Evolutionary conservation across 1,140 invertebrate genomes (phyloP), one percentile per base, ranked within the genome.

Genomic region (Nephila pilipes): DNA sequence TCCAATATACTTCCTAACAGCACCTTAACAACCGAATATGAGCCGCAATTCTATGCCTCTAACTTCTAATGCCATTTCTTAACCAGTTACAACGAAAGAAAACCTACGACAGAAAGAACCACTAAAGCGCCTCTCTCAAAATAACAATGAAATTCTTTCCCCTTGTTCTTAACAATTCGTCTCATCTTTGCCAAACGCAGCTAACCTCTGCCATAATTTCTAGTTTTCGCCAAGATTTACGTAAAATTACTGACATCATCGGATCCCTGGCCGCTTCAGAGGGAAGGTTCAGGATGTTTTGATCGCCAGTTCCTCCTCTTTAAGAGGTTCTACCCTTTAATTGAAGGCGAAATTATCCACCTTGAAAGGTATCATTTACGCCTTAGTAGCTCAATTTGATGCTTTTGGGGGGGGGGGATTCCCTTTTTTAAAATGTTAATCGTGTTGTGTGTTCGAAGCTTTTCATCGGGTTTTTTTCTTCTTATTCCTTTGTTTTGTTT

Each of bases 221-320:
- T 75, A 46, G 46, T 46, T 46, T 46, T 46, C 29, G 29, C 14
- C 65, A 75, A 29, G 65, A 16, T 75, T 75, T 75, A 36, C 29
- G 25, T 29, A 3, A 75, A 75, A 75, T 36, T 32, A 36, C 25
- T 32, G 65, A n/a, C n/a, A 65, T 65, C 5, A 65, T 10, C 46
- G 46, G 46, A 46, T 46, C 46, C 46, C 2, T 6, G 46, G 6
- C 46, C 46, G 46, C 46, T 60, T 60, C 20, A 20, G 58, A 60
- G 58, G 46, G 46, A 22, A 25, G 63, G n/a, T 25, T 65, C 63
- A 75, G 69, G 69, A 75, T 75, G 69, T 75, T 75, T 29, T 75
- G 29, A 75, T 75, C 25, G 69, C 29, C 29, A 22, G 58, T 60
- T 60, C 58, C 58, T 60, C 58, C 58, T 60, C 22, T 22, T 16